phyloP scores from a whole-genome alignment of 64 coral and sea anemone genomes.

The Pocillopora damicornis region DNA sequence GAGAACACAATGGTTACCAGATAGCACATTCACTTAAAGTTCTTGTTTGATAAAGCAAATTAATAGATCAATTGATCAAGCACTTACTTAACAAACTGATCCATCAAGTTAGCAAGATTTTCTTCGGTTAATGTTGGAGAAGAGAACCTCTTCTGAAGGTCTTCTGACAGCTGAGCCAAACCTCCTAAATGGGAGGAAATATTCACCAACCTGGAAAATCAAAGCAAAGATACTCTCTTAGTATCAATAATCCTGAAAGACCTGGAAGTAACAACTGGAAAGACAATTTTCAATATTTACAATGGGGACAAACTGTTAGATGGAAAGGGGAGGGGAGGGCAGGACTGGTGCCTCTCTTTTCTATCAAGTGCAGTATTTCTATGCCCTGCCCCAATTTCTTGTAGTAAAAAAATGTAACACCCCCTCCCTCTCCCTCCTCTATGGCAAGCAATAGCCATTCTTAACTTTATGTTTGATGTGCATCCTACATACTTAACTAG shows the following conservation, averaged over 20 bases:
- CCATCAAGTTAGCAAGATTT: slow-evolving; percentile 44
- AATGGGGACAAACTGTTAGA: too few species aligned
- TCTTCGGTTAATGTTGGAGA: slow-evolving; percentile 57
- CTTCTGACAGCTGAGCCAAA: slow-evolving; percentile 35
- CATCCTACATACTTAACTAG: too few species aligned
- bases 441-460: too few species aligned
- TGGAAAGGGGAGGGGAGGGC: not conserved
- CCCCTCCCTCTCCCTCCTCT: not conserved
- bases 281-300: too few species aligned
- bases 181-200: slow-evolving; percentile 41
- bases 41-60: too few species aligned
- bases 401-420: not conserved
- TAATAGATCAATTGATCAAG: too few species aligned
- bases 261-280: too few species aligned
- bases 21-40: too few species aligned
- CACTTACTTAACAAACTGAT: slow-evolving; percentile 75
- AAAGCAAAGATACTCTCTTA: too few species aligned
- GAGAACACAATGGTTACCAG: too few species aligned
- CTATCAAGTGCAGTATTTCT: slow-evolving; percentile 2
- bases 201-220: slow-evolving; percentile 61
- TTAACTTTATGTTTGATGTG: too few species aligned
- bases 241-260: too few species aligned
- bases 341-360: not conserved
- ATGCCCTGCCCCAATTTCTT: slow-evolving; percentile 23
- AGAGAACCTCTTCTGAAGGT: slow-evolving; percentile 64